phyloP scores from a whole-genome alignment of 2,797 vertebrate genomes.

The Chloroceryle amazona region DNA sequence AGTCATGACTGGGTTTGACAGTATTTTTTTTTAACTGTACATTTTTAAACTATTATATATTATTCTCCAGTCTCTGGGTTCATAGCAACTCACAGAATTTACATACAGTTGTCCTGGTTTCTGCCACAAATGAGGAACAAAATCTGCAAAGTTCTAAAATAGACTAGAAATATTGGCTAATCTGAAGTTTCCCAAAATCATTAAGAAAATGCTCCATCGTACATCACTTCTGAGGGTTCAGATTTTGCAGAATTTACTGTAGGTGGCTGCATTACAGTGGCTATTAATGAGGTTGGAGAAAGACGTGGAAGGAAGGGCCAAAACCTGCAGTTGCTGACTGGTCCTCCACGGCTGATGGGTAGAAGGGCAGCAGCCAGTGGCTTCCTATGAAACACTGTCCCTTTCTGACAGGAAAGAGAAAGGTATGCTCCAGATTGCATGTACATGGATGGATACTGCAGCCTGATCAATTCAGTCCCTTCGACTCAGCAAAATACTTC shows the following conservation, averaged over 20 bases:
- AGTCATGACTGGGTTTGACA: slow-evolving; percentile 40
- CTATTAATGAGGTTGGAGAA: not conserved
- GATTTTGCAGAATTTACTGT: not conserved
- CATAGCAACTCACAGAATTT: slow-evolving; percentile 63
- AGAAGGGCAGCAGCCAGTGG: not conserved
- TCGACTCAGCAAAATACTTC: not conserved
- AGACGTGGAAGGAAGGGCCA: not conserved
- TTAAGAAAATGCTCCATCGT: not conserved
- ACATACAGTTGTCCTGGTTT: slow-evolving; percentile 72
- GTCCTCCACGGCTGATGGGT: not conserved
- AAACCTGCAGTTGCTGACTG: not conserved
- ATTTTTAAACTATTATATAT: slow-evolving; percentile 53
- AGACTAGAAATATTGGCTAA: slow-evolving; percentile 41
- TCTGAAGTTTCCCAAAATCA: not conserved
- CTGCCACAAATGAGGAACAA: slow-evolving; percentile 45
- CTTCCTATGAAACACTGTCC: not conserved
- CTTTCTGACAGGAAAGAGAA: not conserved
- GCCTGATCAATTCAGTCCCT: not conserved
- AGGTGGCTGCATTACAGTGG: not conserved
- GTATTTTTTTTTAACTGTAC: slow-evolving; percentile 31
- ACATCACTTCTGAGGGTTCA: not conserved
- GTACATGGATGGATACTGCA: too few relatives aligned
- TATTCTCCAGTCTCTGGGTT: slow-evolving; percentile 34
- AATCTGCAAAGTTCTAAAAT: slow-evolving; percentile 62
- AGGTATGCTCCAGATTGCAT: rapidly evolving